Percentiles rank a stretch among this genome's conserved stretches.
These are phyloP conservation scores for Edolisoma coerulescens DNA, from an alignment of 2,113 vertebrate genomes.

Conservation along the genomic window DNA sequence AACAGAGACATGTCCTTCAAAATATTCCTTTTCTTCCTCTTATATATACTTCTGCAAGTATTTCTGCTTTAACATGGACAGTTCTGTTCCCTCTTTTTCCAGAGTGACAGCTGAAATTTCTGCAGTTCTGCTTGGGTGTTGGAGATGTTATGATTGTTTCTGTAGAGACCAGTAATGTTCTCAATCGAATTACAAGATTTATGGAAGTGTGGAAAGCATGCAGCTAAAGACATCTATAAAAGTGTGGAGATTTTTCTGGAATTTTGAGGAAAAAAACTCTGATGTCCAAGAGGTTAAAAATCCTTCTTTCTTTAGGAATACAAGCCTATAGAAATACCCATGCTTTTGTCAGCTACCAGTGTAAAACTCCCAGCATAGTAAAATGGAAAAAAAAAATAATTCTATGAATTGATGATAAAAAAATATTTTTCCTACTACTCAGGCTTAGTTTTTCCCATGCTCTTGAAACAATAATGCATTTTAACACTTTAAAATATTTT, in stretches of 20 bases:
- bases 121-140: neutral
- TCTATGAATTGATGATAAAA: neutral
- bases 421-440: neutral
- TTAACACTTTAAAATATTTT: neutral
- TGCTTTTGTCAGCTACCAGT: neutral
- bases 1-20: neutral
- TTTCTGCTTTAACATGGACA: neutral
- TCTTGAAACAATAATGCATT: neutral
- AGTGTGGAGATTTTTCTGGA: neutral
- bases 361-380: neutral
- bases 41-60: neutral
- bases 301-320: neutral
- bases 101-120: neutral
- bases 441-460: neutral
- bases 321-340: neutral
- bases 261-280: neutral
- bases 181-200: neutral
- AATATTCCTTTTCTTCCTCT: neutral
- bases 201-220: neutral
- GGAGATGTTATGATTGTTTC: neutral
- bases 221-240: neutral
- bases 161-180: neutral
- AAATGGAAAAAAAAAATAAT: neutral
- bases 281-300: neutral
- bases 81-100: neutral